Evolutionary conservation across 2,797 vertebrate species (phyloP), one percentile per base, ranked within the genome.

Genomic region (Myotis daubentonii): DNA sequence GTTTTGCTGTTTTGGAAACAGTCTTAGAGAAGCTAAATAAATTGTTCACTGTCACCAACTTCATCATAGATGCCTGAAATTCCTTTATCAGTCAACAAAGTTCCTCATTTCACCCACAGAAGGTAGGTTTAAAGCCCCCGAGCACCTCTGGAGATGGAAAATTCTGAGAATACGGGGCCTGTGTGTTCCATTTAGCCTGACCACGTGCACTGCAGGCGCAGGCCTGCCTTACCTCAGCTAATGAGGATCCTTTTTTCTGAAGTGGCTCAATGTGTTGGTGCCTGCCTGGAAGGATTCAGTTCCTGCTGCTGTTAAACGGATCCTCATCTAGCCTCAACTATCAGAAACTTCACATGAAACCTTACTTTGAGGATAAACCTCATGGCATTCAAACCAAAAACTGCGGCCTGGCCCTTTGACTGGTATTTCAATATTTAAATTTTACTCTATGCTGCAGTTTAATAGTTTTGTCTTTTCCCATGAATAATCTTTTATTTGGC

Each of bases 401-500:
- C n/a, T 17, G 51, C 22, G 55, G 68, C 79, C 25, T 82, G n/a
- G 25, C 20, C 28, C 20, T 78, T 72, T 62, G 25, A 65, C 47
- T 30, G 11, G 20, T 81, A 12, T 68, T 88, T 70, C 47, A 47
- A 22, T 76, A 41, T 60, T 87, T 93, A 88, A 92, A 68, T 81
- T 76, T 85, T 81, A 57, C 22, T 30, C 1, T 55, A 28, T 44
- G 13, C 28, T 68, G 36, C 19, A 75, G 7, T 38, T 89, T 30
- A 47, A 51, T 53, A 30, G 78, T 65, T 94, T 68, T 75, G 23
- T 90, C 20, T 57, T 38, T 89, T 89, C 74, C 25, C 33, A 10
- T 36, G n/a, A 80, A 16, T 51, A 57, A 57, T 76, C 38, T 95
- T 80, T 75, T 25, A 91, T 85, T 95, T 94, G 16, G 33, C 38